These are phyloP conservation scores for Sycophaga agraensis DNA, from an alignment of 1,140 invertebrate species.

Conservation along the genomic window DNA sequence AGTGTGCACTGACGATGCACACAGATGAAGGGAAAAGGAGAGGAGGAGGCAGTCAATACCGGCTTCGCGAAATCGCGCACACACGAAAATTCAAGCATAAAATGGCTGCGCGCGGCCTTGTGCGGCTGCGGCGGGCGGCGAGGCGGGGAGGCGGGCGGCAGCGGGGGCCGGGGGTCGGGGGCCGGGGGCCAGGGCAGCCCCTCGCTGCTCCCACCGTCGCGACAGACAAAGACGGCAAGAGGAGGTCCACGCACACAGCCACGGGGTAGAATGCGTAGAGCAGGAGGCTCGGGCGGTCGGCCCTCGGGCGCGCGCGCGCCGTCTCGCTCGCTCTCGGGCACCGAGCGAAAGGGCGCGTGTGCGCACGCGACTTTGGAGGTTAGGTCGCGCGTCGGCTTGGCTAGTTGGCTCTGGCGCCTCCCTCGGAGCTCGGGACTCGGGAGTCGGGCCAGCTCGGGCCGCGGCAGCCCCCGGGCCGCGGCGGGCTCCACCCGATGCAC, in stretches of 20 bases:
- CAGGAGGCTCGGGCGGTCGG: too few relatives aligned
- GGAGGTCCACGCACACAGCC: background rate
- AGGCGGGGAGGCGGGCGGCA: background rate
- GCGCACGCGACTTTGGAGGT: slow-evolving; percentile 5
- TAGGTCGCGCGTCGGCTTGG: background rate
- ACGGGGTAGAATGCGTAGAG: too few relatives aligned
- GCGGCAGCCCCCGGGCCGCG: too few relatives aligned
- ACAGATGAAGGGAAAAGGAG: background rate
- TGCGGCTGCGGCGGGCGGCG: background rate
- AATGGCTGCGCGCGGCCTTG: slow-evolving; percentile 10
- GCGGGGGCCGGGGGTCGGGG: too few relatives aligned
- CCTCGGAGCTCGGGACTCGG: too few relatives aligned
- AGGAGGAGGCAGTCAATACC: slow-evolving; percentile 17
- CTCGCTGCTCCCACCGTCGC: background rate
- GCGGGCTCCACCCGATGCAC: too few relatives aligned
- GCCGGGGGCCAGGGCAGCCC: background rate
- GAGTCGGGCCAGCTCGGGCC: too few relatives aligned
- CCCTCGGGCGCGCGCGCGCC: too few relatives aligned
- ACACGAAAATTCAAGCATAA: slow-evolving; percentile 24
- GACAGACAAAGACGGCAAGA: background rate
- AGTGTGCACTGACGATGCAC: too few relatives aligned
- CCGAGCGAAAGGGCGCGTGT: background rate
- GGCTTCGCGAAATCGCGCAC: slow-evolving; percentile 17
- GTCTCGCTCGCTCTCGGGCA: background rate
- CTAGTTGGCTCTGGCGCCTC: too few relatives aligned